Evolutionary conservation across 2,888 invertebrate species (phyloP).

Genomic region (Amiota communis): DNA sequence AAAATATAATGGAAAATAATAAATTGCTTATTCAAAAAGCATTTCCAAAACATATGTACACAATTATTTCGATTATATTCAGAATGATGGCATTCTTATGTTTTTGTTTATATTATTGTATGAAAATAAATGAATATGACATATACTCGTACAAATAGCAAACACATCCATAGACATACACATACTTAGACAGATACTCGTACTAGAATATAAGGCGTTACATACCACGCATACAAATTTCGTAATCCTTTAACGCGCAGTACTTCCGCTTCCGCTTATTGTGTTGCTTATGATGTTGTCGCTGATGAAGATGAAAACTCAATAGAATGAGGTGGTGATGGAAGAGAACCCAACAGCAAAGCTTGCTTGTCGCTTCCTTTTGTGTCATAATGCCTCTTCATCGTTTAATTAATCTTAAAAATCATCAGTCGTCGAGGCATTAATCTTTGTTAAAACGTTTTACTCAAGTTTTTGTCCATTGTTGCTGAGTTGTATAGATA

Average conservation of each 20-base stretch:
- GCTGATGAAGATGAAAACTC: conserved; percentile 39
- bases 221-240: conserved; percentile 53
- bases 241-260: conserved; percentile 63
- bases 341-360: no score
- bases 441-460: conserved; percentile 67
- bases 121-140: conserved; percentile 8
- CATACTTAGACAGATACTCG: neutral
- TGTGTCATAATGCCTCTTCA: conserved; percentile 62
- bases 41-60: conserved; percentile 52
- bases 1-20: neutral
- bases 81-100: neutral
- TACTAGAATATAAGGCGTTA: conserved; percentile 9
- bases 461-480: conserved; percentile 60
- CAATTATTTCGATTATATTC: conserved; percentile 45
- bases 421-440: conserved; percentile 66
- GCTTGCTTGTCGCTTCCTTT: conserved; percentile 36
- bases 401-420: conserved; percentile 69
- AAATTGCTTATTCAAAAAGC: conserved; percentile 51
- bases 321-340: no score
- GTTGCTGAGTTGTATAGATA: conserved; percentile 38
- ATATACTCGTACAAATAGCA: neutral
- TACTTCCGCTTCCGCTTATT: conserved; percentile 49
- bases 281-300: conserved; percentile 43
- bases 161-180: neutral
- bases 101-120: conserved; percentile 2